phyloP scores from a whole-genome alignment of 2,888 invertebrate species.

The Conchocele bisecta region DNA sequence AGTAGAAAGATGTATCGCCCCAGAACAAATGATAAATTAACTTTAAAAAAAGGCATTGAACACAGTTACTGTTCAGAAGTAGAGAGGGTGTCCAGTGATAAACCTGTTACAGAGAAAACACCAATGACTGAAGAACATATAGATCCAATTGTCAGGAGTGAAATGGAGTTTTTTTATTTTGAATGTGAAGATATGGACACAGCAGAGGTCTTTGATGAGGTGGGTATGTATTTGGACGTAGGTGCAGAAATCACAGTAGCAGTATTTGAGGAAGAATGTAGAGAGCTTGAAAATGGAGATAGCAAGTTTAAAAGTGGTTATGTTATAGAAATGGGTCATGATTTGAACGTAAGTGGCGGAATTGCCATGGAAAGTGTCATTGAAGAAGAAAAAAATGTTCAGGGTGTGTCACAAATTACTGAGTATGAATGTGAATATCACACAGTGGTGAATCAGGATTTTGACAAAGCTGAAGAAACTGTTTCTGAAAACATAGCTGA shows the following conservation, averaged over 20 bases:
- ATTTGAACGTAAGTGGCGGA: too few species aligned
- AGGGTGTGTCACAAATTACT: neutral
- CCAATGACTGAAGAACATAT: neutral
- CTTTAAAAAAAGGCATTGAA: neutral
- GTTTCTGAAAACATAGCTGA: neutral
- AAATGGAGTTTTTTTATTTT: neutral
- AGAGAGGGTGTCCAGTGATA: neutral
- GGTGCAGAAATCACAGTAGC: too few species aligned
- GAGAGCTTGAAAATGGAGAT: too few species aligned
- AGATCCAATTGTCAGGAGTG: neutral
- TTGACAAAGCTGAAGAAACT: neutral
- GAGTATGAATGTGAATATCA: neutral
- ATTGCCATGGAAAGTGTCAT: neutral
- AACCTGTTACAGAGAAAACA: neutral
- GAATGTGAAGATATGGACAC: neutral
- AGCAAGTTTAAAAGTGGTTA: too few species aligned
- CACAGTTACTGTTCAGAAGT: neutral
- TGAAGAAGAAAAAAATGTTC: neutral
- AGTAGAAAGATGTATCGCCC: neutral
- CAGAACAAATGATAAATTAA: neutral
- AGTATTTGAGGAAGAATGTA: too few species aligned
- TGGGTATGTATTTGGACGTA: neutral
- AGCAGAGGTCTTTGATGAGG: neutral
- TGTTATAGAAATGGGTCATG: too few species aligned
- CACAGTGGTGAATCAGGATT: neutral